Evolutionary conservation across 1,140 invertebrate species (phyloP), one percentile per base, ranked within the genome.

Genomic region (Drosophila sechellia): DNA sequence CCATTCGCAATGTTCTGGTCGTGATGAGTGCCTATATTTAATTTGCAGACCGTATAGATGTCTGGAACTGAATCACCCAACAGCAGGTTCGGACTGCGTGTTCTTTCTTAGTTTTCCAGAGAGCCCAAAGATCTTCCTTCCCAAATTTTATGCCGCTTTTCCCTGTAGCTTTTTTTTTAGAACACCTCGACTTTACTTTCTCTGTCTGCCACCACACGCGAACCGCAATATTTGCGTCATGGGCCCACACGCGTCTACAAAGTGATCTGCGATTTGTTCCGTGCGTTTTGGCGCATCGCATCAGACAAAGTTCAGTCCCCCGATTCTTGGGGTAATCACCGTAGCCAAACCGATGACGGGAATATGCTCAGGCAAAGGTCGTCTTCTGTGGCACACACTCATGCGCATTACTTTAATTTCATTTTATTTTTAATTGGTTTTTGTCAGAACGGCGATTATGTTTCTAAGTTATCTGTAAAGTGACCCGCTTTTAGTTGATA

Each of bases 161-260:
- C 64, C 55, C 56, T 48, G 5, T 31, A 27, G n/a, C 13, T 15
- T 49, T 27, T 22, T 22, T 8, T 31, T 8, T 31, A 31, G 27
- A 27, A 27, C 5, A 27, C 25, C 25, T 5, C 25, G 5, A 27
- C 25, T 5, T 39, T 40, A 60, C 43, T 34, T 63, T 75, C 46
- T 13, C 50, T 25, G 46, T 40, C 54, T 46, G 37, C 45, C 53
- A 55, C 58, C 59, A 83, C 73, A 81, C 69, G 74, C 71, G 79
- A 87, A 48, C 45, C 20, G 52, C 65, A 61, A 69, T 79, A 55
- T 87, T 77, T 79, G 85, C 83, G 83, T 87, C 83, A 87, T 79
- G 50, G 74, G 42, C 40, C 58, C 40, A 66, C 79, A 87, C 83
- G 83, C 83, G 69, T 87, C 56, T 71, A 55, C 56, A 71, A 79